Base-by-base conservation (phyloP, 2,888 invertebrate genomes). In the Parapristionchus giblindavisi region DNA sequence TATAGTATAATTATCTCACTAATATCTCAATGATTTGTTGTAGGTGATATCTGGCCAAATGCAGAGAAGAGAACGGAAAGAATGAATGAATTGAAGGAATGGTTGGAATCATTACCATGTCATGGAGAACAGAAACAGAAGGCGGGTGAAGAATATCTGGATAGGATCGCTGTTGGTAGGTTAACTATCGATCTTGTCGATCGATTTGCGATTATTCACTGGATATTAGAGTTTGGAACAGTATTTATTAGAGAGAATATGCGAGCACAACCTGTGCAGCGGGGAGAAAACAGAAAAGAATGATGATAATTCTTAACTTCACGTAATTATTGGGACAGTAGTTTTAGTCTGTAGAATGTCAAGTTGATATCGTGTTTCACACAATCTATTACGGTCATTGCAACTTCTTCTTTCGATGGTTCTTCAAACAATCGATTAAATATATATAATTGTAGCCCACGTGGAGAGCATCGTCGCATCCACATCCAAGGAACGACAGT, bases 101-200 rank as follows among this genome's bases (percentile, higher is more conserved):
- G 94, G 93, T 87, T 96, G 73, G 93, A 93, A 85, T 89, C 90
- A 0, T 92, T 94, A 84, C 92, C 93, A 0, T 92, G 92, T 84
- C 85, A 88, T 54, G 90, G 90, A 4, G 91, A 92, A 0, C 78
- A 77, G 65, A 91, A 92, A 0, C 91, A 92, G 32, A 89, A 92
- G 6, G 93, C 93, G 85, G 94, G 94, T 56, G 92, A 92, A 0
- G 91, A 92, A 32, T 91, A 91, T 0, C 89, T 94, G 0, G 94
- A 94, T 82, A 91, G 92, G 0, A 92, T 92, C 63, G 91, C 91
- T 38, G 89, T 93, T 36, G 51, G 76, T 56, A 17, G 17, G 75
- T 72, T n/a, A n/a, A n/a, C n/a, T n/a, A n/a, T n/a, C n/a, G n/a
- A n/a, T n/a, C n/a, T n/a, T n/a, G n/a, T n/a, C n/a, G n/a, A n/a